Evolutionary conservation across 1,140 invertebrate genomes (phyloP), one percentile per base, ranked within the genome.

Genomic region (Homarus americanus): DNA sequence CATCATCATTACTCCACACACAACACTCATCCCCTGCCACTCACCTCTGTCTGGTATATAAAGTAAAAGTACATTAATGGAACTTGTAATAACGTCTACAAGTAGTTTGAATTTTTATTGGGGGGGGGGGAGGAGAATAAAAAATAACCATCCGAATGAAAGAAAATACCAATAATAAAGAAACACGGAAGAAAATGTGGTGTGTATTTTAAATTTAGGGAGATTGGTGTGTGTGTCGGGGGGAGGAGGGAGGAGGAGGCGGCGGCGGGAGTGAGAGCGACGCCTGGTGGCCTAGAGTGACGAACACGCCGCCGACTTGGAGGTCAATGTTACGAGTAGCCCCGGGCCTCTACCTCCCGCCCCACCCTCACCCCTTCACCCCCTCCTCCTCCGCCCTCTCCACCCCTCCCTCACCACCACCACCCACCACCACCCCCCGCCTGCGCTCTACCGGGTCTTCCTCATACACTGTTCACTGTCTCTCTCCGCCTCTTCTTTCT

Each of bases 271-370:
- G 82, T 66, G 66, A 85, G 82, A 73, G 69, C 58, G 69, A 73
- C 40, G 40, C 58, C 24, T 38, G 38, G 66, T 49, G 69, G 82
- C 34, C 40, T 66, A 66, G 82, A 73, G 82, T 85, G 82, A 85
- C 66, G 82, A 44, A 73, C 82, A 44, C 66, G 38, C 82, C 69
- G 66, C 82, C 63, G 58, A 83, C 82, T 85, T 85, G 66, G 82
- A 85, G 82, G 82, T 85, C 82, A 85, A 85, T 85, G 82, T 85
- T 85, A 85, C 82, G 66, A 44, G 24, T 73, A 34, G 69, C 82
- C 82, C 72, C 36, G 66, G 66, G 38, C 66, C 24, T 36, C 12
- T 44, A 15, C 34, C 34, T 24, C 36, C 41, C 82, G 28, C 66
- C 24, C 40, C 66, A 12, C 82, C 32, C 38, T 0, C 40, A 10